phyloP scores from a whole-genome alignment of 2,797 vertebrate genomes.

The Pangasius mekongensis region DNA sequence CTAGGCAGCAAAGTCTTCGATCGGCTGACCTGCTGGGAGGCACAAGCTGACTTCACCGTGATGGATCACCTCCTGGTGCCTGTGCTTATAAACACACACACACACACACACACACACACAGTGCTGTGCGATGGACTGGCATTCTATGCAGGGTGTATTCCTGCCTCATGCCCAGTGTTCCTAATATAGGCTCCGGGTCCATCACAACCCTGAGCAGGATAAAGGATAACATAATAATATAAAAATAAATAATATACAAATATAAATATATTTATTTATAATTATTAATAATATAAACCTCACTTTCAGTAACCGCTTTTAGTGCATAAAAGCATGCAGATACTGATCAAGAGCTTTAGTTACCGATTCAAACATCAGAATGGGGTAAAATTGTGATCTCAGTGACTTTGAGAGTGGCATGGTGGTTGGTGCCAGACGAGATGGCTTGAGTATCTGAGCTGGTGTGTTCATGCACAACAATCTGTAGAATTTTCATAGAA shows the following conservation, averaged over 20 bases:
- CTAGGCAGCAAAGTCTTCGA: constrained; percentile 78
- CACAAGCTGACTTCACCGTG: constrained; percentile 77
- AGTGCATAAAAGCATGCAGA: background rate
- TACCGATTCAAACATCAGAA: background rate
- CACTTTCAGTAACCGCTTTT: background rate
- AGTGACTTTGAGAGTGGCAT: background rate
- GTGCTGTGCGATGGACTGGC: background rate
- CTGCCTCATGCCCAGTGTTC: background rate
- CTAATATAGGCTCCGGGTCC: background rate
- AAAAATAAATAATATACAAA: too few species aligned
- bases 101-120: constrained; percentile 40
- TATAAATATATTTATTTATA: too few species aligned
- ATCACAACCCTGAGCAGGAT: background rate
- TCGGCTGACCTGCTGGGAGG: constrained; percentile 79
- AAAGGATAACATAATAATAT: background rate
- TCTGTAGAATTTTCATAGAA: background rate
- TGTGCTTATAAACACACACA: constrained; percentile 45
- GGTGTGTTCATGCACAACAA: background rate
- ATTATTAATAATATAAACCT: background rate
- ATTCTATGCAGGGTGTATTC: background rate
- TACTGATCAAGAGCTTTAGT: background rate
- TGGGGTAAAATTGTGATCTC: background rate
- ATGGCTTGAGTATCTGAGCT: background rate
- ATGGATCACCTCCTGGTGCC: constrained; percentile 76
- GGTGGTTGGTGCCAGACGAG: background rate